phyloP scores from a whole-genome alignment of 2,888 invertebrate species.

The Melanchra persicariae region DNA sequence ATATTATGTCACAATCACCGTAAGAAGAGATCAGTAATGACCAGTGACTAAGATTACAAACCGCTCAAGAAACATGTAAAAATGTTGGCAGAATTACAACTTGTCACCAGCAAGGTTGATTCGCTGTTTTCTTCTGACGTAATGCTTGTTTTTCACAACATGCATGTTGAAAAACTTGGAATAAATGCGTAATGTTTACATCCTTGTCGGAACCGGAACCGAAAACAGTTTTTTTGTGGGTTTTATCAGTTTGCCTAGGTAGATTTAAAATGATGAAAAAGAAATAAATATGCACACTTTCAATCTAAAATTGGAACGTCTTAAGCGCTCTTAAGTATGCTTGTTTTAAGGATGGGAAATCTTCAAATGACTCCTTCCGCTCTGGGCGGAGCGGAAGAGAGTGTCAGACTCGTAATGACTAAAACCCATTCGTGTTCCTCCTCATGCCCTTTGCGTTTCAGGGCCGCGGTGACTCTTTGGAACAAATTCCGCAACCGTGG shows the following conservation, averaged over 20 bases:
- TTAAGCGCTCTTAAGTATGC: no score
- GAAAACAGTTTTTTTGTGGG: not conserved
- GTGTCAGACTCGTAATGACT: no score
- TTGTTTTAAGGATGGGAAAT: no score
- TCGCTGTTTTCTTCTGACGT: slow-evolving; percentile 36
- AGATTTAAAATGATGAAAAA: not conserved
- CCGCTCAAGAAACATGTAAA: slow-evolving; percentile 43
- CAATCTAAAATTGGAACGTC: no score
- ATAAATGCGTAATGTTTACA: slow-evolving; percentile 33
- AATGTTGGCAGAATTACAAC: slow-evolving; percentile 55
- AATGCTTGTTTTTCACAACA: slow-evolving; percentile 13
- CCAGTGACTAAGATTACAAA: slow-evolving; percentile 22
- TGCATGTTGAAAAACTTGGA: slow-evolving; percentile 8
- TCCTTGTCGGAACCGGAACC: slow-evolving; percentile 38
- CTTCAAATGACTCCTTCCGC: no score
- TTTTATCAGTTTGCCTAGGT: not conserved
- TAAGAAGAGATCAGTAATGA: not conserved
- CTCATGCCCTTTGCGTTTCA: no score
- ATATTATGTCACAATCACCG: not conserved
- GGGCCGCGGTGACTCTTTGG: no score
- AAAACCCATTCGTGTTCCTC: no score
- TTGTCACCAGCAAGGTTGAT: slow-evolving; percentile 46
- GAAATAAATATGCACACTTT: not conserved
- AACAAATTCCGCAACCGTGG: no score
- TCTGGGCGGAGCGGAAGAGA: no score